A percentile compares a stretch with the other conserved stretches of the same genome.
phyloP scores from a whole-genome alignment of 2,888 invertebrate species.

The Eugnorisma glareosa region DNA sequence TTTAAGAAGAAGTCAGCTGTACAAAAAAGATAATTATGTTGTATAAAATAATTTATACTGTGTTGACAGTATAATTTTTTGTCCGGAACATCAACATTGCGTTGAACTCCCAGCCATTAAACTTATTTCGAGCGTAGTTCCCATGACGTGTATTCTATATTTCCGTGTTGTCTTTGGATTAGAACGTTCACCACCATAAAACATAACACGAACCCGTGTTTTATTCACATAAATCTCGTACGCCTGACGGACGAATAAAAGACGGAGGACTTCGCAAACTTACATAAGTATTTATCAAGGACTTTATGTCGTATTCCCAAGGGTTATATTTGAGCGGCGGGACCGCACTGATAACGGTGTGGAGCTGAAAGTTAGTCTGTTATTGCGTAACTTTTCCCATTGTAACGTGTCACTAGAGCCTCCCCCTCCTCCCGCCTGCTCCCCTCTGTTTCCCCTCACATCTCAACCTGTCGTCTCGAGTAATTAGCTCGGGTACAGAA shows the following conservation, averaged over 20 bases:
- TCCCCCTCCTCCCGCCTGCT: slow-evolving; percentile 30
- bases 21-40: not conserved
- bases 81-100: slow-evolving; percentile 23
- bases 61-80: no score
- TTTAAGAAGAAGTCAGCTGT: no score
- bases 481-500: slow-evolving; percentile 76
- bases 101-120: slow-evolving; percentile 40
- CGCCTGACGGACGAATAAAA: slow-evolving; percentile 76
- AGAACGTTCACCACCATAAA: slow-evolving; percentile 73
- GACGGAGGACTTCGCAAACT: slow-evolving; percentile 65
- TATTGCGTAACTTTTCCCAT: slow-evolving; percentile 85
- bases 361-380: slow-evolving; percentile 76
- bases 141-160: slow-evolving; percentile 51
- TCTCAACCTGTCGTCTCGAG: slow-evolving; percentile 65
- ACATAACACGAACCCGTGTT: slow-evolving; percentile 71
- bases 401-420: slow-evolving; percentile 78
- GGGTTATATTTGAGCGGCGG: slow-evolving; percentile 68
- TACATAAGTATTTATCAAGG: slow-evolving; percentile 44
- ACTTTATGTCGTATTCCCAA: slow-evolving; percentile 67
- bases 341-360: slow-evolving; percentile 63
- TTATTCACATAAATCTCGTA: slow-evolving; percentile 79
- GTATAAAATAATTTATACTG: slow-evolving; percentile 7
- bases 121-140: slow-evolving; percentile 61
- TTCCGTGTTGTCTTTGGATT: slow-evolving; percentile 69
- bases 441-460: slow-evolving; percentile 32